Conservation (phyloP, 92 coral and sea anemone genomes). For the Diadumene lineata region DNA sequence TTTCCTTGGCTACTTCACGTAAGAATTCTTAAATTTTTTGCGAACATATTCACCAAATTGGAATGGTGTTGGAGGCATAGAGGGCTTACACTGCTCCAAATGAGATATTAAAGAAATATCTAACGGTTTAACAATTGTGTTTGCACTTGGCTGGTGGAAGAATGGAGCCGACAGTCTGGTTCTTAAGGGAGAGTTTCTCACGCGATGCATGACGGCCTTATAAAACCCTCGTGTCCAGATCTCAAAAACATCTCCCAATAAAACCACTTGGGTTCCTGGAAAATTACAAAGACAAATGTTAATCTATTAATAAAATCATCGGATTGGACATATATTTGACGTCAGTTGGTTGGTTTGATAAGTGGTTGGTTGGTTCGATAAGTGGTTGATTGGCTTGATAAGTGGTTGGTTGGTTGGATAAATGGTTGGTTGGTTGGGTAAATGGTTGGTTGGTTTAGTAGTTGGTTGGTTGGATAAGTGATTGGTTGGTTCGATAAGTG, state of each 20-base stretch:
- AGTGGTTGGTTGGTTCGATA: too few relatives aligned
- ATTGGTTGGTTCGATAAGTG: too few relatives aligned
- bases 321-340: not conserved
- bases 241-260: constrained; percentile 76
- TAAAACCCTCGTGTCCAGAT: constrained; percentile 72
- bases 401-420: too few relatives aligned
- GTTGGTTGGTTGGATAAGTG: too few relatives aligned
- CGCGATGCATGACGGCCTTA: constrained; percentile 72
- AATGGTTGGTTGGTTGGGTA: too few relatives aligned
- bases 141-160: constrained; percentile 70
- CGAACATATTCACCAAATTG: constrained; percentile 66
- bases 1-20: constrained; percentile 10
- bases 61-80: constrained; percentile 39
- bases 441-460: too few relatives aligned
- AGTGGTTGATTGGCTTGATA: too few relatives aligned
- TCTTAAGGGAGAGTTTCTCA: constrained; percentile 52
- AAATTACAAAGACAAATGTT: not conserved
- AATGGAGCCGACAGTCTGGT: constrained; percentile 67
- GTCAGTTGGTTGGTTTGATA: too few relatives aligned
- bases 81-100: not conserved
- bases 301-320: not conserved
- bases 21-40: constrained; percentile 64
- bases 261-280: constrained; percentile 66
- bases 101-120: constrained; percentile 26
- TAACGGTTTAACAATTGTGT: constrained; percentile 42